Base-by-base conservation (phyloP, 2,888 invertebrate genomes). In the Agonopterix heracliana region DNA sequence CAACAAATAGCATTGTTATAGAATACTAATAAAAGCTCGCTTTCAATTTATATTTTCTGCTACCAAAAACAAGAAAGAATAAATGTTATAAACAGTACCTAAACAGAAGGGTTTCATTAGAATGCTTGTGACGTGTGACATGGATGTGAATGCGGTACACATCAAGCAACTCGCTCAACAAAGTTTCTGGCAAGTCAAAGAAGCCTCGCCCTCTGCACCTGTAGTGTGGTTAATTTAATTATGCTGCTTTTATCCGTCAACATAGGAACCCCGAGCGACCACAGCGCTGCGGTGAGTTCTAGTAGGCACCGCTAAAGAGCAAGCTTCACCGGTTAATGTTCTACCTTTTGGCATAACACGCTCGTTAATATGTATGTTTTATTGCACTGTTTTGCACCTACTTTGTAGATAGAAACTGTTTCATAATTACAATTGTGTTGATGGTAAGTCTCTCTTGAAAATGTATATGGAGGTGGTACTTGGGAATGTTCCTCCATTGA, bases 211-310 rank as follows among this genome's bases (percentile, higher is more conserved):
- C 46, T 53, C 56, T 57, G 57, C 56, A 64, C 61, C 60, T 63
- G 56, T 54, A 50, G 55, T 62, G 61, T 57, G 61, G 64, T 61
- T 59, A 60, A 69, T 64, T 63, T 61, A 67, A 73, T 72, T 68
- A 65, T 59, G 58, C 56, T 49, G 53, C 53, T 51, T 46, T 59
- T 53, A 58, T 50, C 53, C 54, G 46, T 12, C 43, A 40, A 34
- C 46, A 14, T 35, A n/a, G 14, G 44, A 38, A 34, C 44, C 51
- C 49, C 47, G 46, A 38, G 50, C 49, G 55, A 62, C 66, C 63
- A 46, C 63, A 66, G 53, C 51, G 63, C 60, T 60, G 63, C 49
- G 62, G 68, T 48, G 48, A 54, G 50, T 53, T 49, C 54, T 55
- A 48, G 38, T 9, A 11, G 9, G 46, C 55, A 48, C 50, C 53